These are phyloP conservation scores for Morus bassanus DNA, from an alignment of 2,797 vertebrate species.

Conservation along the genomic window DNA sequence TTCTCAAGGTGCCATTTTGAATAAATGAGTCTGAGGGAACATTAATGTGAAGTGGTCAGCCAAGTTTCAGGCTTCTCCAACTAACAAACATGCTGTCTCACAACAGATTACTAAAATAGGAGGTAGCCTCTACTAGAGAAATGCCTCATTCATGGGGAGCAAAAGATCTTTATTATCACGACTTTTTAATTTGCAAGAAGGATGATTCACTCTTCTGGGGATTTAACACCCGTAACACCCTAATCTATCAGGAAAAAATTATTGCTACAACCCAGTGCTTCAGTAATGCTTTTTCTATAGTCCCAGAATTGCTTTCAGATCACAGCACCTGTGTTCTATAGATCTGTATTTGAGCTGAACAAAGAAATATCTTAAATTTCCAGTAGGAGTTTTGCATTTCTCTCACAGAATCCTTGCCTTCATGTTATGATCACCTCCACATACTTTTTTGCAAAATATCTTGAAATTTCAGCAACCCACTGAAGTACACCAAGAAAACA, in stretches of 20 bases:
- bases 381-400: not conserved
- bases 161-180: not conserved
- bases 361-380: not conserved
- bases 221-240: not conserved
- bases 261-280: not conserved
- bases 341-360: not conserved
- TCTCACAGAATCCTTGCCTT: not conserved
- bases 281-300: not conserved
- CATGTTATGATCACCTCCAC: fast-evolving
- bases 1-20: not conserved
- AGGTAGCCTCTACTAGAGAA: not conserved
- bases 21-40: not conserved
- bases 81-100: not conserved
- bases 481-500: not conserved
- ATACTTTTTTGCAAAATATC: not conserved
- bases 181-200: not conserved
- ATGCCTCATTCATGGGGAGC: not conserved
- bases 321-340: not conserved
- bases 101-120: not conserved
- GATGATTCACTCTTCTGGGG: not conserved
- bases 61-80: not conserved
- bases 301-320: not conserved
- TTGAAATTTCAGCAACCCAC: not conserved
- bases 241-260: not conserved
- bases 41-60: not conserved